Conservation (phyloP, 2,113 vertebrate species). For the Zapornia atra region DNA sequence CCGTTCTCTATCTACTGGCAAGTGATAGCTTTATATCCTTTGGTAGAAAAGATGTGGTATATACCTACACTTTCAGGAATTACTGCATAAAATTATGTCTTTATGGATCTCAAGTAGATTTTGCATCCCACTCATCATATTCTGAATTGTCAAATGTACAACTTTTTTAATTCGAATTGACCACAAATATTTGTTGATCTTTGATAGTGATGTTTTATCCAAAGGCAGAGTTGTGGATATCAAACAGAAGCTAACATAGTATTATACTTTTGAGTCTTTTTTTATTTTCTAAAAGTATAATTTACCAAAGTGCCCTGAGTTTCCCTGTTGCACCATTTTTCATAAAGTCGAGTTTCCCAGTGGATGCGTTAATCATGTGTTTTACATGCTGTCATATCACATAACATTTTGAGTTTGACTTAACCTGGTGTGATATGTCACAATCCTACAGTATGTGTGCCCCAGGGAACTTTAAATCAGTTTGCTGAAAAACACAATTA, state of each 20-base stretch:
- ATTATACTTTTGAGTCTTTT: background rate
- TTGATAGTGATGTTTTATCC: background rate
- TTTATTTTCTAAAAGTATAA: background rate
- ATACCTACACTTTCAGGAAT: background rate
- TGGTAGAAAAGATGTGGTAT: background rate
- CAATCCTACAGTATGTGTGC: slow-evolving; percentile 64
- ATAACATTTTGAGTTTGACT: slow-evolving; percentile 72
- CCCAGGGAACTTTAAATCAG: slow-evolving; percentile 72
- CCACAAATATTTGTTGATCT: background rate
- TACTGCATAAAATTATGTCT: background rate
- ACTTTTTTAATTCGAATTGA: background rate
- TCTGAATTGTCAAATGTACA: background rate
- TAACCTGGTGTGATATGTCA: slow-evolving; percentile 76
- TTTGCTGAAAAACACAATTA: slow-evolving; percentile 74
- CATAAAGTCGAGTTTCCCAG: slow-evolving; percentile 51
- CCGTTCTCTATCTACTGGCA: background rate
- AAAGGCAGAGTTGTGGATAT: background rate
- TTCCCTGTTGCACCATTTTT: slow-evolving; percentile 38
- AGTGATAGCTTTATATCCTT: background rate
- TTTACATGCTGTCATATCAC: slow-evolving; percentile 75
- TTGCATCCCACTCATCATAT: background rate
- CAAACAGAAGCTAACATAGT: background rate
- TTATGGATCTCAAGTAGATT: background rate
- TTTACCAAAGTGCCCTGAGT: slow-evolving; percentile 4
- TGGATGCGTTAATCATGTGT: slow-evolving; percentile 68